Evolutionary conservation across 1,140 invertebrate species (phyloP), one percentile per base, ranked within the genome.

Genomic region (Pygmarrhopalites habei): DNA sequence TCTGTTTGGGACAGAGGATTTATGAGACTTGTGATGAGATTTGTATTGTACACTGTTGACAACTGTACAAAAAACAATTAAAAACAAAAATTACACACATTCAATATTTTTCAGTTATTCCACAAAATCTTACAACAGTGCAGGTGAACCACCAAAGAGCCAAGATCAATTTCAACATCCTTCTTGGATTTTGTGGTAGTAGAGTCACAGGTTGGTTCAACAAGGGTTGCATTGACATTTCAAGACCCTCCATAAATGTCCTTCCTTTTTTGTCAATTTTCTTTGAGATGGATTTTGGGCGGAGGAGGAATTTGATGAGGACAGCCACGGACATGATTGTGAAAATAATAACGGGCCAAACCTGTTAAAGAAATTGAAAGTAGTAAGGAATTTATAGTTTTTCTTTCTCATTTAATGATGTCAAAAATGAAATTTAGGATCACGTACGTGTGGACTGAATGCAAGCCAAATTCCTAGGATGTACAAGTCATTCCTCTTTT

Each of bases 401-500:
- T n/a, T n/a, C n/a, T n/a, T n/a, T n/a, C n/a, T n/a, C n/a, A n/a
- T n/a, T n/a, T n/a, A n/a, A n/a, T n/a, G n/a, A n/a, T n/a, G n/a
- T n/a, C n/a, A n/a, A n/a, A n/a, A n/a, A n/a, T n/a, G n/a, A n/a
- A n/a, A n/a, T n/a, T n/a, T n/a, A n/a, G n/a, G n/a, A n/a, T n/a
- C n/a, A n/a, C n/a, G n/a, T n/a, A 67, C 58, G 56, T 60, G 35
- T 35, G 66, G 61, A 26, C 60, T 41, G 29, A 67, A 67, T 0
- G 66, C 66, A 23, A 67, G 62, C 62, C 61, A 67, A 19, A 67
- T 67, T 43, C 66, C 66, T n/a, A 67, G 57, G n/a, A 62, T 57
- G 56, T 62, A 66, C 1, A 66, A 30, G 41, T 66, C 60, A 5
- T 55, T 58, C 10, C 49, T 44, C 41, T 66, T 66, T n/a, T 53